Evolutionary conservation across 2,113 vertebrate species (phyloP).

Genomic region (Mormyrus lacerda): DNA sequence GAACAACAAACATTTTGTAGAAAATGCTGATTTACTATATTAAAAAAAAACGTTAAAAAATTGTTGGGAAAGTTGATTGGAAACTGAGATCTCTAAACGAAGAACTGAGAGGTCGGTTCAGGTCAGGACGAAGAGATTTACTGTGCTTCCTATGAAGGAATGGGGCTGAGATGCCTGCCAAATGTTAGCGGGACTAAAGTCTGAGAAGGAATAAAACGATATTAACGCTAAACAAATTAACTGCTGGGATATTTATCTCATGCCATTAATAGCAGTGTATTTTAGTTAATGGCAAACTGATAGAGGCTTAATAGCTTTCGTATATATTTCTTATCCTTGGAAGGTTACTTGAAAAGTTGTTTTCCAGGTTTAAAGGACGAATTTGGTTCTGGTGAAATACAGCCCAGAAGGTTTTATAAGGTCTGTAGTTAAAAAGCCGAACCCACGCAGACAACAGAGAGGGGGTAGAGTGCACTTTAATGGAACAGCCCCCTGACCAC

Average conservation of each 20-base stretch:
- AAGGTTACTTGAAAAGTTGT: not conserved
- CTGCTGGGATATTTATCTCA: not conserved
- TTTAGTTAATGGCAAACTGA: not conserved
- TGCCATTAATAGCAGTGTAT: conserved; percentile 1
- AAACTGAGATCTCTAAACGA: not conserved
- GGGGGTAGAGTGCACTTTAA: not conserved
- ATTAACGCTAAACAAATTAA: not conserved
- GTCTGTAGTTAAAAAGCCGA: conserved; percentile 1
- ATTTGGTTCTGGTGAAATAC: conserved; percentile 7
- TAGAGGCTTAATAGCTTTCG: not conserved
- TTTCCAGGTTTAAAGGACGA: not conserved
- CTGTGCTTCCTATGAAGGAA: not conserved
- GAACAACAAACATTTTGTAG: not conserved
- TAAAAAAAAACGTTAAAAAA: not conserved
- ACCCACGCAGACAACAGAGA: not conserved
- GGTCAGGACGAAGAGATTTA: not conserved
- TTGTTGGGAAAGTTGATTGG: not conserved
- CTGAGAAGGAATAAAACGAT: not conserved
- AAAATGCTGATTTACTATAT: not conserved
- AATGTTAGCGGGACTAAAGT: not conserved
- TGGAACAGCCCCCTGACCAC: not conserved
- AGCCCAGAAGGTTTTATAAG: conserved; percentile 1
- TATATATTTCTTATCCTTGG: not conserved
- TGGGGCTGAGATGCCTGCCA: not conserved
- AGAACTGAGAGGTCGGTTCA: not conserved